Conservation (phyloP, 2,797 vertebrate genomes). For the Malacoraja senta region DNA sequence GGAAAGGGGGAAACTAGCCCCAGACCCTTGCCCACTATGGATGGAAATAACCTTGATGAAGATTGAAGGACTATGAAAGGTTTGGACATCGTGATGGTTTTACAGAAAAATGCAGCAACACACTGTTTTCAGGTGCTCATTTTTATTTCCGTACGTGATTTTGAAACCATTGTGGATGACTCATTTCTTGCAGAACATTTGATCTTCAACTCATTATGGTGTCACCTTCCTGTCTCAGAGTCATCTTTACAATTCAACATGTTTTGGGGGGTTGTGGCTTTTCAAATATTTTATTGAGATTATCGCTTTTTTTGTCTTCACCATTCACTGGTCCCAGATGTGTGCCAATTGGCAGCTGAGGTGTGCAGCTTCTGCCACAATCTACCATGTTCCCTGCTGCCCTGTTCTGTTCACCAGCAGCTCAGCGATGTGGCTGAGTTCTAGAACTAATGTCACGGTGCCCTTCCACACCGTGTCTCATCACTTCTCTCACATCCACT, state of each 20-base stretch:
- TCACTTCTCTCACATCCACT: background rate
- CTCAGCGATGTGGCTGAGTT: background rate
- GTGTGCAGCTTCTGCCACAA: background rate
- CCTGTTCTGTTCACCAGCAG: background rate
- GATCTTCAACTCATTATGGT: conserved; percentile 18
- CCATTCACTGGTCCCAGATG: background rate
- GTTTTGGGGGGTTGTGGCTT: background rate
- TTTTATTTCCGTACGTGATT: conserved; percentile 4
- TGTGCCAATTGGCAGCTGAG: background rate
- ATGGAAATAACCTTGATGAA: background rate
- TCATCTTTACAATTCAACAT: background rate
- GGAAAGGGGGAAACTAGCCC: too few relatives aligned
- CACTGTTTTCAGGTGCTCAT: background rate
- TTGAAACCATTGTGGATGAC: background rate
- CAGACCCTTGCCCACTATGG: too few relatives aligned
- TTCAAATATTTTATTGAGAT: background rate
- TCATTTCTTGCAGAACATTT: background rate
- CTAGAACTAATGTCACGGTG: too few relatives aligned
- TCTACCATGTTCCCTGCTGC: background rate
- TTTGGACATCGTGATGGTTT: background rate
- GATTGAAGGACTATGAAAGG: background rate
- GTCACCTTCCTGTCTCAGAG: conserved; percentile 30
- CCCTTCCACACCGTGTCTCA: background rate
- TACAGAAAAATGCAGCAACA: background rate
- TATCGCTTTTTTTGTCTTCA: too few relatives aligned